Base-by-base conservation (phyloP, 1,140 invertebrate genomes). In the Scaptodrosophila lebanonensis region DNA sequence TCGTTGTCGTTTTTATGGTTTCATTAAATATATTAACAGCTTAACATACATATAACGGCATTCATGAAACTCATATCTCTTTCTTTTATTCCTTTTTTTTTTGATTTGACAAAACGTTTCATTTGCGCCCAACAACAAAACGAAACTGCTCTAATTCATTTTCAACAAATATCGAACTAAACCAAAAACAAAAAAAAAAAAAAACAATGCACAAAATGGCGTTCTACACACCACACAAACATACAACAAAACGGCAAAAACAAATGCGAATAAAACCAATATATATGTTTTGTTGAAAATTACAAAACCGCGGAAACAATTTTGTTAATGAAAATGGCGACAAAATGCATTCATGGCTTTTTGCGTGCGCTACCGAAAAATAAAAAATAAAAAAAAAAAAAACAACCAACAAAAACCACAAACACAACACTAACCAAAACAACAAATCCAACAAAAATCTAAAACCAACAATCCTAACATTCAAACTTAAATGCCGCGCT, bases 291-390 rank as follows among this genome's bases (percentile, higher is more conserved):
- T 32, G 8, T 25, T 25, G 22, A 25, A 25, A 25, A 4, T 25
- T 25, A n/a, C 32, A 33, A 33, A 33, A 33, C 3, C 8, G 32
- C 32, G 32, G 32, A 5, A 11, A 8, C 5, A 25, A 25, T 4
- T 25, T 25, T 25, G 8, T 4, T 25, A 3, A 3, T 33, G 4
- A 59, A 59, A 66, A 65, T 82, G 70, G 61, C 69, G 57, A 82
- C 69, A 79, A 79, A 77, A 82, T 70, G 70, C 76, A 76, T 83
- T 84, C 79, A 84, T 79, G 79, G 79, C 73, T 84, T 79, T 65
- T 79, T 83, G 57, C 57, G 70, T 57, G 50, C 43, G 48, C 66
- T 44, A 43, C 20, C 16, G 35, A 54, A n/a, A n/a, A n/a, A n/a
- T n/a, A n/a, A n/a, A n/a, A n/a, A n/a, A n/a, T n/a, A n/a, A n/a